Percentiles rank a stretch among this genome's conserved stretches.
Evolutionary conservation across 2,888 invertebrate species (phyloP).

Genomic region (Eurytoma californica): DNA sequence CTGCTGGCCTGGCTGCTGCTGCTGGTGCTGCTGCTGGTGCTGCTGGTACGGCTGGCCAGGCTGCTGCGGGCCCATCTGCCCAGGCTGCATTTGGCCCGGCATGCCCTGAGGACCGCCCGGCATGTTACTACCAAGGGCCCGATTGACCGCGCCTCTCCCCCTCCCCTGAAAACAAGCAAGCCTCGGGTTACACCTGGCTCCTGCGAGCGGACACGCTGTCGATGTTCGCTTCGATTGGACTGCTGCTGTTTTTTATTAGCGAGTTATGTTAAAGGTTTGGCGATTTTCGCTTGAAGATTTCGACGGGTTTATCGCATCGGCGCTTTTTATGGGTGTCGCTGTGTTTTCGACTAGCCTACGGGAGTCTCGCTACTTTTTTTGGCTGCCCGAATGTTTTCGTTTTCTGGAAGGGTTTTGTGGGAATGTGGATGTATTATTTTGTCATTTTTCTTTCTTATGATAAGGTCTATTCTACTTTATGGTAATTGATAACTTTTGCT

Average conservation of each 20-base stretch:
- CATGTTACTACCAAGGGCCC: conserved; percentile 79
- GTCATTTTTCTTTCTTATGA: neutral
- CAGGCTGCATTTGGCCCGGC: conserved; percentile 70
- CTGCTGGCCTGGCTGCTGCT: conserved; percentile 69
- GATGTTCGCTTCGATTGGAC: neutral
- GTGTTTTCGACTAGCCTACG: conserved; percentile 25
- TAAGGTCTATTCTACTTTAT: neutral
- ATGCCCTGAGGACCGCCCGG: conserved; percentile 76
- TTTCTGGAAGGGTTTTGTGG: conserved; percentile 29
- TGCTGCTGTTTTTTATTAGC: neutral
- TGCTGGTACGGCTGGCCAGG: conserved; percentile 44
- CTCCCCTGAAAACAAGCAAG: conserved; percentile 76
- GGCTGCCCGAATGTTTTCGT: conserved; percentile 24
- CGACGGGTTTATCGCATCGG: no score
- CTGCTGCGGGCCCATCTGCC: conserved; percentile 66
- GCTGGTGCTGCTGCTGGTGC: conserved; percentile 51
- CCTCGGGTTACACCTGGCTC: neutral
- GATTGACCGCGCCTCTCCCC: conserved; percentile 79
- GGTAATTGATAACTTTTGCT: neutral
- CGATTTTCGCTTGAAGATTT: neutral
- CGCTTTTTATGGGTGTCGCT: neutral
- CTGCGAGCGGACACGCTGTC: no score
- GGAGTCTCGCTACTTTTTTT: neutral
- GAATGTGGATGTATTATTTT: neutral
- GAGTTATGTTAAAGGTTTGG: neutral